A percentile compares a stretch with the other conserved stretches of the same genome.
phyloP scores from a whole-genome alignment of 2,888 invertebrate genomes.

The Xanthia icteritia region DNA sequence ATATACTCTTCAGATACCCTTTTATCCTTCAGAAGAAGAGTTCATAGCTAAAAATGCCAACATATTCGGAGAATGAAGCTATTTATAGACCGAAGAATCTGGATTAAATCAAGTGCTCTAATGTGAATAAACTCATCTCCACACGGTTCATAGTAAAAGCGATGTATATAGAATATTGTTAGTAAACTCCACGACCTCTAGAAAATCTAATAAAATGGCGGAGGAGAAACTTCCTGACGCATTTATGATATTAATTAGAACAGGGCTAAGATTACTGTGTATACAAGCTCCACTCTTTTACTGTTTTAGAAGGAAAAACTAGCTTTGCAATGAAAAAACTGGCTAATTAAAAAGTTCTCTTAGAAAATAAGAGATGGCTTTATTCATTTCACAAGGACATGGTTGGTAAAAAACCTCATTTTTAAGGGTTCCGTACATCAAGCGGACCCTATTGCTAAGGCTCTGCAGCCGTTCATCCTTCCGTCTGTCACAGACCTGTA shows the following conservation, averaged over 20 bases:
- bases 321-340: not conserved
- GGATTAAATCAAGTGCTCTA: constrained; percentile 26
- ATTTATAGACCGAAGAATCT: constrained; percentile 19
- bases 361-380: constrained; percentile 8
- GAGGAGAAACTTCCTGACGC: not conserved
- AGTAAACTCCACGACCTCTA: not conserved
- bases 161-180: constrained; percentile 10
- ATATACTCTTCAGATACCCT: not conserved
- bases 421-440: not conserved
- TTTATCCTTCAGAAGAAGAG: not conserved
- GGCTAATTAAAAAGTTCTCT: constrained; percentile 7
- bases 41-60: constrained; percentile 11
- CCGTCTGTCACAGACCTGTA: too few species aligned
- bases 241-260: constrained; percentile 39
- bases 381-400: not conserved
- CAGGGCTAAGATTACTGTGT: constrained; percentile 22
- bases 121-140: constrained; percentile 18
- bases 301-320: constrained; percentile 1
- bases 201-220: constrained; percentile 15
- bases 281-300: constrained; percentile 9
- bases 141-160: not conserved
- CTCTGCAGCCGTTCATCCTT: too few species aligned
- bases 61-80: constrained; percentile 2
- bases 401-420: not conserved
- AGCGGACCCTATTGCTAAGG: too few species aligned